phyloP scores from a whole-genome alignment of 2,797 vertebrate species.

The Bovichtus diacanthus region DNA sequence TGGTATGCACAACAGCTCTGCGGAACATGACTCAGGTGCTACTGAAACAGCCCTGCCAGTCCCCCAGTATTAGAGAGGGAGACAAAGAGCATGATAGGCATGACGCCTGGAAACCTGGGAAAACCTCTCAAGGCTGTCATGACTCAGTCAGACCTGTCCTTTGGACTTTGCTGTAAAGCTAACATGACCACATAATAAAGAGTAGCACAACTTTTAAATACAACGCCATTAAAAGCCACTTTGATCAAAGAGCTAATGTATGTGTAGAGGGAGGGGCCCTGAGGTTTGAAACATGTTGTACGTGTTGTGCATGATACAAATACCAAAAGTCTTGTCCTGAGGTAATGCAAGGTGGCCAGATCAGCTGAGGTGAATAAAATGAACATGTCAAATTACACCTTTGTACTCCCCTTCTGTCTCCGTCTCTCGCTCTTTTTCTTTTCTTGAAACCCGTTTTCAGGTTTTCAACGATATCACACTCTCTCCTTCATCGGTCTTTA shows the following conservation, averaged over 20 bases:
- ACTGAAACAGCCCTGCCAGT: neutral
- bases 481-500: conserved; percentile 13
- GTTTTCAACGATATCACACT: conserved; percentile 9
- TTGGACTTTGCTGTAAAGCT: neutral
- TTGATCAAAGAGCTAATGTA: neutral
- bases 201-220: neutral
- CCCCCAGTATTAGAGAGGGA: neutral
- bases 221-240: neutral
- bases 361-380: conserved; percentile 39
- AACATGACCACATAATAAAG: neutral
- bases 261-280: neutral
- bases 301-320: conserved; percentile 37
- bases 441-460: conserved; percentile 4
- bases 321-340: conserved; percentile 51
- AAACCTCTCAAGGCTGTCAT: conserved; percentile 15
- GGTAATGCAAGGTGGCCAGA: conserved; percentile 23
- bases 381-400: conserved; percentile 16
- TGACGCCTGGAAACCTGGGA: conserved; percentile 5
- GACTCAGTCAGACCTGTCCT: neutral
- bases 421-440: neutral
- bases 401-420: neutral
- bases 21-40: neutral
- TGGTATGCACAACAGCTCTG: neutral
- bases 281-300: conserved; percentile 26
- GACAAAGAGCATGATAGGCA: neutral